Conservation (phyloP, 2,888 invertebrate genomes). For the Yponomeuta malinellus region DNA sequence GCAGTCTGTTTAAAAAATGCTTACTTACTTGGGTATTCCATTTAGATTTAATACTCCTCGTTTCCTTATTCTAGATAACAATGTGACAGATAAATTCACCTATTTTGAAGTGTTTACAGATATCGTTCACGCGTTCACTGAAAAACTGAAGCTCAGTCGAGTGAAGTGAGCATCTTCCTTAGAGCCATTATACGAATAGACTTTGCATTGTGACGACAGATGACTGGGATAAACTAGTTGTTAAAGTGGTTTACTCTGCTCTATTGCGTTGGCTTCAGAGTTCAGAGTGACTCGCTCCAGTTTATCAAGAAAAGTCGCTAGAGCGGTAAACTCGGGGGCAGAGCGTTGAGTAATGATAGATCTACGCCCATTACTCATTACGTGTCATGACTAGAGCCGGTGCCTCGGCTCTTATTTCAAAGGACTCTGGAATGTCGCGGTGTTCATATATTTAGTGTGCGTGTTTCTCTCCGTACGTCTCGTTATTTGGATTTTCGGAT, state of each 20-base stretch:
- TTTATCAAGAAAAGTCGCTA: background rate
- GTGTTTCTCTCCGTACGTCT: background rate
- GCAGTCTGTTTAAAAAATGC: too few species aligned
- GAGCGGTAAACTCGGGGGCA: conserved; percentile 49
- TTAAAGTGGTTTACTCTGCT: background rate
- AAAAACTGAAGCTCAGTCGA: conserved; percentile 13
- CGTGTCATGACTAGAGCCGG: conserved; percentile 46
- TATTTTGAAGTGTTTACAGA: background rate
- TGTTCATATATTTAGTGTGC: conserved; percentile 6
- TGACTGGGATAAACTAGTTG: conserved; percentile 32
- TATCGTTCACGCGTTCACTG: conserved; percentile 14
- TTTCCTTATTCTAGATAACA: too few species aligned
- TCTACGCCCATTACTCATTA: conserved; percentile 45
- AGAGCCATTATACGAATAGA: conserved; percentile 17
- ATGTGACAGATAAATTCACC: background rate
- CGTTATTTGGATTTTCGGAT: background rate
- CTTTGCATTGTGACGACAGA: conserved; percentile 45
- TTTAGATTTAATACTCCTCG: too few species aligned
- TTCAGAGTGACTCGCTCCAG: background rate
- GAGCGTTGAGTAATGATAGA: conserved; percentile 53
- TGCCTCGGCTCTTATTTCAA: conserved; percentile 55
- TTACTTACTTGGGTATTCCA: too few species aligned
- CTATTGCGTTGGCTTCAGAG: background rate
- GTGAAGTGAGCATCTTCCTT: conserved; percentile 15
- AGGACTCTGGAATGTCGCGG: conserved; percentile 13